Evolutionary conservation across 1,140 invertebrate species (phyloP).

Genomic region (Drosophila auraria): DNA sequence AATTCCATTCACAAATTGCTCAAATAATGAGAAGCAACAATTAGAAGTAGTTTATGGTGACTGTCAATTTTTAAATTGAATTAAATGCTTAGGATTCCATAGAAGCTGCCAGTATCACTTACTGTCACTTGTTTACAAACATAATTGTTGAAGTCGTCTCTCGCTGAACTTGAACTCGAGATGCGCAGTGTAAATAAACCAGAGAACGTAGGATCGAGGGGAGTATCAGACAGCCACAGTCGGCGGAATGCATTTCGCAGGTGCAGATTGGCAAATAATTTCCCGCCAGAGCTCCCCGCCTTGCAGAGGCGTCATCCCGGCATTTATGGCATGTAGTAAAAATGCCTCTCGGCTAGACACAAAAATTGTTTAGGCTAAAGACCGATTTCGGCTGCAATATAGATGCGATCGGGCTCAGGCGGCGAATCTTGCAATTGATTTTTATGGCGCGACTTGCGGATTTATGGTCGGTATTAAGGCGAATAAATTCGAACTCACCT

Average conservation of each 20-base stretch:
- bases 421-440: slow-evolving; percentile 34
- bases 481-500: slow-evolving; percentile 30
- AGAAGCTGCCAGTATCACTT: not conserved
- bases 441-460: slow-evolving; percentile 25
- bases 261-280: slow-evolving; percentile 78
- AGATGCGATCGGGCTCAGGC: not conserved
- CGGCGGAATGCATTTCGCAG: slow-evolving; percentile 57
- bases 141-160: slow-evolving; percentile 8
- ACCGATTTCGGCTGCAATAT: slow-evolving; percentile 11
- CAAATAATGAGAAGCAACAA: slow-evolving; percentile 20
- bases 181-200: slow-evolving; percentile 37
- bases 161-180: slow-evolving; percentile 40
- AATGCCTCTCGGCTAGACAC: slow-evolving; percentile 45
- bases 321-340: slow-evolving; percentile 66
- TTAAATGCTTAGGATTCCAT: slow-evolving; percentile 23
- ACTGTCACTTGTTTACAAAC: slow-evolving; percentile 11
- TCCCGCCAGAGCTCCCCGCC: slow-evolving; percentile 35
- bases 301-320: slow-evolving; percentile 24
- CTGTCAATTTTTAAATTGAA: slow-evolving; percentile 24
- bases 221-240: slow-evolving; percentile 6
- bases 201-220: not conserved
- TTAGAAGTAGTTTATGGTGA: slow-evolving; percentile 30
- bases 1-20: slow-evolving; percentile 36
- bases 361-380: slow-evolving; percentile 38
- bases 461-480: slow-evolving; percentile 14